Conservation (phyloP, 2,797 vertebrate genomes). For the Columba guinea region DNA sequence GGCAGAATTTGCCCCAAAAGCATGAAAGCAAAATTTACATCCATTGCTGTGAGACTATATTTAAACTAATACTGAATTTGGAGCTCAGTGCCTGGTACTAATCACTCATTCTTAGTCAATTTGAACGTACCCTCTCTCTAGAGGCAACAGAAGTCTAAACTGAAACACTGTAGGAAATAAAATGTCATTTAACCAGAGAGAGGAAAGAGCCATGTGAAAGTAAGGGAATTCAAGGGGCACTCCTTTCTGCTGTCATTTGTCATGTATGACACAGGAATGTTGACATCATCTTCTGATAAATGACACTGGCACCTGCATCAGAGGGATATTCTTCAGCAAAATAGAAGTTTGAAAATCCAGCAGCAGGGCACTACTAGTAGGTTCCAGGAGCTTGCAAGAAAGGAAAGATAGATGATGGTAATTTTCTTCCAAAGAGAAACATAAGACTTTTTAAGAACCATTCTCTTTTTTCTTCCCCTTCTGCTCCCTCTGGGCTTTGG, state of each 20-base stretch:
- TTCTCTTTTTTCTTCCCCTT: conserved; percentile 54
- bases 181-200: conserved; percentile 45
- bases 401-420: conserved; percentile 68
- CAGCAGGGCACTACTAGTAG: conserved; percentile 58
- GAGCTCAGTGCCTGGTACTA: conserved; percentile 21
- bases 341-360: conserved; percentile 55
- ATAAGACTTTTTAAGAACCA: conserved; percentile 65
- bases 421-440: conserved; percentile 70
- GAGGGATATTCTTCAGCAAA: conserved; percentile 64
- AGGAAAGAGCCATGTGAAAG: conserved; percentile 39
- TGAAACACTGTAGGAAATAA: conserved; percentile 60
- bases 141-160: conserved; percentile 31
- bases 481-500: conserved; percentile 64
- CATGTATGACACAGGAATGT: conserved; percentile 70
- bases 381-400: conserved; percentile 60
- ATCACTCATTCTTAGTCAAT: conserved; percentile 44
- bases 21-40: neutral
- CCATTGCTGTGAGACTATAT: neutral
- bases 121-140: conserved; percentile 15
- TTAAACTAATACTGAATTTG: conserved; percentile 8
- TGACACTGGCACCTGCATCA: conserved; percentile 69
- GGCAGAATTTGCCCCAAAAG: conserved; percentile 6
- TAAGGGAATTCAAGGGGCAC: conserved; percentile 42
- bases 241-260: conserved; percentile 67
- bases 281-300: conserved; percentile 71